These are phyloP conservation scores for Shargacucullia verbasci DNA, from an alignment of 2,888 invertebrate species.

Conservation along the genomic window DNA sequence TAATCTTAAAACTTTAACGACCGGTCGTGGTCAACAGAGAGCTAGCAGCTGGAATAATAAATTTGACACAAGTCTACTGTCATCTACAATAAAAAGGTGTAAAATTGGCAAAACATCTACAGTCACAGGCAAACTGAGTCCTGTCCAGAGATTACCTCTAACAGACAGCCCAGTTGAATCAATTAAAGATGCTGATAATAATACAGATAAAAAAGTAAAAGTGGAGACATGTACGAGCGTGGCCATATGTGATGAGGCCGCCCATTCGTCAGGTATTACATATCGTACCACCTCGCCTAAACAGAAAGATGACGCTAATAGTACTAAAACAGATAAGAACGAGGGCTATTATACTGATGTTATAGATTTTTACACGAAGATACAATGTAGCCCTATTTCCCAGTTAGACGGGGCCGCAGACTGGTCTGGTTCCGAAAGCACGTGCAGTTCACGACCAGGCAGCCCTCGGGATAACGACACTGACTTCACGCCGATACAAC, in stretches of 20 bases:
- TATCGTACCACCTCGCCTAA: conserved; percentile 80
- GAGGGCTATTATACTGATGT: conserved; percentile 85
- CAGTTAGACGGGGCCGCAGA: conserved; percentile 92
- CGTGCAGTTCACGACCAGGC: conserved; percentile 82
- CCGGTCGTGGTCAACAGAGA: conserved; percentile 90
- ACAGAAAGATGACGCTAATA: conserved; percentile 75
- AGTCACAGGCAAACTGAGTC: conserved; percentile 81
- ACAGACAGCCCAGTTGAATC: conserved; percentile 75
- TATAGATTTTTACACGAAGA: conserved; percentile 87
- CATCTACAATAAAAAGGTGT: conserved; percentile 91
- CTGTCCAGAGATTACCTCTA: conserved; percentile 74
- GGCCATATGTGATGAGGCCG: conserved; percentile 76
- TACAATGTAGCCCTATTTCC: conserved; percentile 89
- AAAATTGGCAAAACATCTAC: conserved; percentile 89
- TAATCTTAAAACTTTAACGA: conserved; percentile 84
- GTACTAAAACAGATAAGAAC: conserved; percentile 78
- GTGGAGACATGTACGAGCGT: conserved; percentile 68
- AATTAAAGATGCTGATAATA: conserved; percentile 76
- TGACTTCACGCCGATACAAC: conserved; percentile 88
- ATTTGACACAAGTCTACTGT: conserved; percentile 89
- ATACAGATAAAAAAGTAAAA: conserved; percentile 76
- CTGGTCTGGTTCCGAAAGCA: conserved; percentile 89
- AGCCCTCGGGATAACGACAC: conserved; percentile 78
- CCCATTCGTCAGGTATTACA: conserved; percentile 83
- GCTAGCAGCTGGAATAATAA: conserved; percentile 93